Base-by-base conservation (phyloP, 2,797 vertebrate genomes). In the Coccyzus lansbergi region DNA sequence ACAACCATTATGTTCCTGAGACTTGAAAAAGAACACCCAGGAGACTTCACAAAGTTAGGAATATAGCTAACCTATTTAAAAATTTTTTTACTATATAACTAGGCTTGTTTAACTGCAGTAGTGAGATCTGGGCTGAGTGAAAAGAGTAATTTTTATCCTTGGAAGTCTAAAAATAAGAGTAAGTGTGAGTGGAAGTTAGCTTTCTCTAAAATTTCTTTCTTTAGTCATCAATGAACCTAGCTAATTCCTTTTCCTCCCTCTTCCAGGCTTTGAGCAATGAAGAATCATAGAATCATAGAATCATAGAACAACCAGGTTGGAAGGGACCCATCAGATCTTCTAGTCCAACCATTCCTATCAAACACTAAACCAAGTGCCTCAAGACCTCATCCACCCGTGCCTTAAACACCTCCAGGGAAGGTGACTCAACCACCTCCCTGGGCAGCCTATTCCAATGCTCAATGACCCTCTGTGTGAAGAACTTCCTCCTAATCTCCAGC, bases 1-100 rank as follows among this genome's bases (percentile, higher is more conserved):
- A 49, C 75, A 89, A 85, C 81, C 81, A 55, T 90, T 87, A 92
- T 18, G 5, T 86, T 90, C 53, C 88, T 51, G 67, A 79, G 60
- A 84, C 53, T 68, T 90, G 68, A 80, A 88, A 94, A 90, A 88
- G 63, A 95, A 53, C 15, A 20, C 90, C 16, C 74, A 79, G 40
- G 81, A 92, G 92, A 83, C 63, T 77, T 93, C 81, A 85, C 75
- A 86, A 48, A 83, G 64, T 83, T 86, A 93, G 81, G 53, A 92
- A 86, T 42, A 70, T 10, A 92, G 52, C 26, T 77, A 74, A 87
- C 33, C 76, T 82, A 44, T 84, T 74, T 88, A 68, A 93, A 93
- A 92, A 84, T 81, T 88, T 51, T 38, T 68, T 83, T n/a, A 69
- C 42, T 51, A 7, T 62, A 9, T 69, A 83, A 88, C 88, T 52